Base-by-base conservation (phyloP, 2,888 invertebrate species). In the Morinoia aosen region DNA sequence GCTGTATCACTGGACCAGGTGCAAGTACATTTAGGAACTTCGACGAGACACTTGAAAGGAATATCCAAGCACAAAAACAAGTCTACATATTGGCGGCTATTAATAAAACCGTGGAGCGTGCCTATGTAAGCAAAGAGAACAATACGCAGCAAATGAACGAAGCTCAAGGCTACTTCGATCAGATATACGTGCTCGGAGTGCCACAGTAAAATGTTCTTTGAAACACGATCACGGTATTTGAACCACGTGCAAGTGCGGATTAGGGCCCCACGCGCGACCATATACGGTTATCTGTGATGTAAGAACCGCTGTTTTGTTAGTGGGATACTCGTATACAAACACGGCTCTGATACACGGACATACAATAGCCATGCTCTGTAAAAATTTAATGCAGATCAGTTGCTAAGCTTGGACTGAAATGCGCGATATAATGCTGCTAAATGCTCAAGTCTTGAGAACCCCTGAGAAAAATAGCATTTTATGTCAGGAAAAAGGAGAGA, bases 171-270 rank as follows among this genome's bases (percentile, higher is more conserved):
- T 40, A 12, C 76, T 33, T 76, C 33, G 33, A 76, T 76, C 76
- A 76, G 76, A 76, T 76, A 76, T 76, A 16, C 76, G 25, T 76
- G 76, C 33, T 76, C 76, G 25, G 33, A 76, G 33, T 76, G 76
- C 76, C 76, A 76, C 76, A 76, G 25, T 76, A 76, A 76, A 76
- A 76, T 76, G 76, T 76, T 33, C 76, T 8, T 76, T 76, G 76
- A 76, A 76, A 76, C 76, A 76, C 76, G 76, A 76, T 76, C 76
- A 76, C 76, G 76, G 76, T 33, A 76, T 76, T 76, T 76, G 76
- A 76, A 76, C 76, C 76, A 33, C 76, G 33, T 76, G 76, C 76
- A 76, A 76, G 76, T 76, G 76, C 76, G 33, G 76, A 76, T 76
- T 76, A 33, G 25, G 25, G 76, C 19, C 76, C 76, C 76, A 76